These are phyloP conservation scores for Polyploca ridens DNA, from an alignment of 2,888 invertebrate species.

Conservation along the genomic window DNA sequence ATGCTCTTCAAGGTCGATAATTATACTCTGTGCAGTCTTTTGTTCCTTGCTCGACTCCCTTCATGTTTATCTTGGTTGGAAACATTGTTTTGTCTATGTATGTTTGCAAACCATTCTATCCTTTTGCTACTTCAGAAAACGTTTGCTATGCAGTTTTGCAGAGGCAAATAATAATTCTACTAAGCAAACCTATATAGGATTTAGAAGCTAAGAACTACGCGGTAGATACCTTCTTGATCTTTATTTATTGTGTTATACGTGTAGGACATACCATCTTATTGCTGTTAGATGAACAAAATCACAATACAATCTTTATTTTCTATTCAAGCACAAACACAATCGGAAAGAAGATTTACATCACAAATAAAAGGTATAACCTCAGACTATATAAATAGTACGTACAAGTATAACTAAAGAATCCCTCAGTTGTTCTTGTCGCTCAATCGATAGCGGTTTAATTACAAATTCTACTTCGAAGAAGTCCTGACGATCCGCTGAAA, in stretches of 20 bases:
- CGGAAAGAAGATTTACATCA: no score
- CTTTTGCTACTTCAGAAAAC: background rate
- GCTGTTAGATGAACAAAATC: background rate
- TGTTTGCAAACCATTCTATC: constrained; percentile 13
- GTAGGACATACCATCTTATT: background rate
- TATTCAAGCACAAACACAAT: no score
- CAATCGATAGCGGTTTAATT: constrained; percentile 49
- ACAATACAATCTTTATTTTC: no score
- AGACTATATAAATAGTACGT: no score
- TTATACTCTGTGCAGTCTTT: constrained; percentile 63
- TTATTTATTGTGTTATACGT: no score
- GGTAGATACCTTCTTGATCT: background rate
- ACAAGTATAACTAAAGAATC: background rate
- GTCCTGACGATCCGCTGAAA: constrained; percentile 40
- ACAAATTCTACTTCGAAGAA: constrained; percentile 47
- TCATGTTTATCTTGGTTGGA: constrained; percentile 44
- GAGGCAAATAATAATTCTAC: no score
- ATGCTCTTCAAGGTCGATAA: constrained; percentile 76
- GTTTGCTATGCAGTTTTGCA: background rate
- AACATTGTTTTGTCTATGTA: constrained; percentile 38
- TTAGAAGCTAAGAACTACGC: background rate
- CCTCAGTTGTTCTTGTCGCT: constrained; percentile 11
- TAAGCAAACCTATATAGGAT: background rate
- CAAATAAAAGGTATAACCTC: no score
- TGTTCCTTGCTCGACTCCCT: constrained; percentile 52